These are phyloP conservation scores for Maccullochella peelii DNA, from an alignment of 2,113 vertebrate species.

Conservation along the genomic window DNA sequence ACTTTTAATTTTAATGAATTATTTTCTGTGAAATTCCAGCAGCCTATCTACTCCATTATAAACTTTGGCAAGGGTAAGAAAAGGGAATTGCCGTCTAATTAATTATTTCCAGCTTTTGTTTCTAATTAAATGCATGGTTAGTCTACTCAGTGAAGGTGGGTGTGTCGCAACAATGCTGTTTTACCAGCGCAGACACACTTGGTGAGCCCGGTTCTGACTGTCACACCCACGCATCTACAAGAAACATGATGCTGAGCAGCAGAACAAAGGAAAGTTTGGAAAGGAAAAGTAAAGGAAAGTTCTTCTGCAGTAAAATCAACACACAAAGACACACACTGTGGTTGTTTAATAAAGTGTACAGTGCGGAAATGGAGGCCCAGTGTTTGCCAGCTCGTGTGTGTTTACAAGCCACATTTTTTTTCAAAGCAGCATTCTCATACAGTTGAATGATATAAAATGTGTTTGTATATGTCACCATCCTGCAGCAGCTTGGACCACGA, in stretches of 20 bases:
- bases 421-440: neutral
- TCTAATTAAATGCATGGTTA: conserved; percentile 87
- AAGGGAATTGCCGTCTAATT: conserved; percentile 80
- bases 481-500: conserved; percentile 21
- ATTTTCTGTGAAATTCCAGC: conserved; percentile 69
- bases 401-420: conserved; percentile 6
- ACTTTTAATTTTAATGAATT: conserved; percentile 72
- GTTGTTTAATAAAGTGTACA: neutral
- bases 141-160: conserved; percentile 73
- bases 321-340: neutral
- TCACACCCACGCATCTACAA: conserved; percentile 55
- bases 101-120: conserved; percentile 87
- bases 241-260: conserved; percentile 44
- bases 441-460: conserved; percentile 45
- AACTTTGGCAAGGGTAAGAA: conserved; percentile 76
- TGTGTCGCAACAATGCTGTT: conserved; percentile 61
- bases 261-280: conserved; percentile 47
- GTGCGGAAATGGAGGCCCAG: neutral
- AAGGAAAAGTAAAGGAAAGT: conserved; percentile 27
- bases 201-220: conserved; percentile 38
- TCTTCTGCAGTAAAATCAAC: conserved; percentile 7
- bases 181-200: conserved; percentile 60
- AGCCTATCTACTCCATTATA: conserved; percentile 73
- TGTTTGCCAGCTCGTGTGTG: conserved; percentile 3
- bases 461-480: conserved; percentile 43